phyloP scores from a whole-genome alignment of 2,888 invertebrate species.

The Amphipyra tragopoginis region DNA sequence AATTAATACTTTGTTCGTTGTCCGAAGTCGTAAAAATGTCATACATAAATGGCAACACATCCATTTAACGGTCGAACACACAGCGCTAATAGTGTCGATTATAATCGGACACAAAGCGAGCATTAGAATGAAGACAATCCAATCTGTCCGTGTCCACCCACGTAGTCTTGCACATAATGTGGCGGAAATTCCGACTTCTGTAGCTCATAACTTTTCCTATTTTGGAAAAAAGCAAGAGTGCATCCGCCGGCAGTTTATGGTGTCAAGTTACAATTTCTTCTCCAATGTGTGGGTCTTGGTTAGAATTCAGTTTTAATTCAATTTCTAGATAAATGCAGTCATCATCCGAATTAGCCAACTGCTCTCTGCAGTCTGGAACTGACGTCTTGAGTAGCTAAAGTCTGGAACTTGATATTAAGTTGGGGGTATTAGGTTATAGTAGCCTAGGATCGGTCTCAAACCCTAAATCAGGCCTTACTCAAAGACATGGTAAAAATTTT shows the following conservation, averaged over 20 bases:
- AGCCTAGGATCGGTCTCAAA: no score
- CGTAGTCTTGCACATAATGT: constrained; percentile 28
- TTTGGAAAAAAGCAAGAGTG: constrained; percentile 31
- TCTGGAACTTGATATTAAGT: no score
- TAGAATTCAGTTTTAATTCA: background rate
- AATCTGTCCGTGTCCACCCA: constrained; percentile 54
- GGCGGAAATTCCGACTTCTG: constrained; percentile 19
- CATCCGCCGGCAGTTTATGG: constrained; percentile 3
- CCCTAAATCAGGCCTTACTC: no score
- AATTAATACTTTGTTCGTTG: constrained; percentile 34
- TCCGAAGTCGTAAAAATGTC: constrained; percentile 48
- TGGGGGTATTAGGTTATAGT: no score
- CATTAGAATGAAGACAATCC: constrained; percentile 48
- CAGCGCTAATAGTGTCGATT: constrained; percentile 52
- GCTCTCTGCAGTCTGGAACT: no score
- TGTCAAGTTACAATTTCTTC: background rate
- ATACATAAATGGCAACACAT: constrained; percentile 47
- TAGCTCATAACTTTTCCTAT: constrained; percentile 25
- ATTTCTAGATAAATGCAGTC: background rate
- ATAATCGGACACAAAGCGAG: constrained; percentile 52
- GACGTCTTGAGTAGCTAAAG: no score
- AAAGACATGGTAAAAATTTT: no score
- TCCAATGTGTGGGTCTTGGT: no score
- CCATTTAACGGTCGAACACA: constrained; percentile 42
- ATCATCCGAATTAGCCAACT: no score